These are phyloP conservation scores for Drosophila ironensis DNA, from an alignment of 1,140 invertebrate genomes.

Conservation along the genomic window DNA sequence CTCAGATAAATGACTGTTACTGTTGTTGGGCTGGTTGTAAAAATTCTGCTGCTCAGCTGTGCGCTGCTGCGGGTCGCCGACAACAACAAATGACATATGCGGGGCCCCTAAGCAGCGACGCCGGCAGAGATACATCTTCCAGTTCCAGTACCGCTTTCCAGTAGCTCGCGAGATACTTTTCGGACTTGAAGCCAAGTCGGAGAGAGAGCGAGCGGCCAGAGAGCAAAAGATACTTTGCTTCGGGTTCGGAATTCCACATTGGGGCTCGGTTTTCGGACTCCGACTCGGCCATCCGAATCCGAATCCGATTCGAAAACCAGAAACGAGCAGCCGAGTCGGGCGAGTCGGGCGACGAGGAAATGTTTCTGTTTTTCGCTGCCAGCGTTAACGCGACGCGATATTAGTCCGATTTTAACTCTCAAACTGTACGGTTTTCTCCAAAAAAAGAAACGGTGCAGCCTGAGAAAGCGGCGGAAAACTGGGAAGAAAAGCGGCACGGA, in stretches of 20 bases:
- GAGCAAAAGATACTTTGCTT: background rate
- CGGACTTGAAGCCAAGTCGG: conserved; percentile 14
- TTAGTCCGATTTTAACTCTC: conserved; percentile 64
- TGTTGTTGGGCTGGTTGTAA: conserved; percentile 54
- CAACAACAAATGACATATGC: conserved; percentile 36
- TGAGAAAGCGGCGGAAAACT: background rate
- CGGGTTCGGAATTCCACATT: background rate
- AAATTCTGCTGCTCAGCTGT: conserved; percentile 71
- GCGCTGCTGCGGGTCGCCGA: conserved; percentile 50
- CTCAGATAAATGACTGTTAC: conserved; percentile 62
- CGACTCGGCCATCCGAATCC: too few relatives aligned
- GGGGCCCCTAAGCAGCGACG: conserved; percentile 39
- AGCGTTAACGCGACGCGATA: too few relatives aligned
- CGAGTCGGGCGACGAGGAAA: conserved; percentile 37
- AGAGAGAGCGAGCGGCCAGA: conserved; percentile 7
- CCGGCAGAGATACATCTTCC: conserved; percentile 7
- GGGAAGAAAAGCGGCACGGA: conserved; percentile 40
- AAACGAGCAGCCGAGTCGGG: conserved; percentile 6
- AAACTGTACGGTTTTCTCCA: conserved; percentile 65
- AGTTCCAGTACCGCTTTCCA: conserved; percentile 42
- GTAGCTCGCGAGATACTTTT: conserved; percentile 28
- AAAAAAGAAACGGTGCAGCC: background rate
- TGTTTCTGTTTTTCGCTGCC: too few relatives aligned
- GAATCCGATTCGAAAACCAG: too few relatives aligned
- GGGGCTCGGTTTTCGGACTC: too few relatives aligned